Evolutionary conservation across 2,113 vertebrate species (phyloP).

Genomic region (Brachyhypopomus gauderio): DNA sequence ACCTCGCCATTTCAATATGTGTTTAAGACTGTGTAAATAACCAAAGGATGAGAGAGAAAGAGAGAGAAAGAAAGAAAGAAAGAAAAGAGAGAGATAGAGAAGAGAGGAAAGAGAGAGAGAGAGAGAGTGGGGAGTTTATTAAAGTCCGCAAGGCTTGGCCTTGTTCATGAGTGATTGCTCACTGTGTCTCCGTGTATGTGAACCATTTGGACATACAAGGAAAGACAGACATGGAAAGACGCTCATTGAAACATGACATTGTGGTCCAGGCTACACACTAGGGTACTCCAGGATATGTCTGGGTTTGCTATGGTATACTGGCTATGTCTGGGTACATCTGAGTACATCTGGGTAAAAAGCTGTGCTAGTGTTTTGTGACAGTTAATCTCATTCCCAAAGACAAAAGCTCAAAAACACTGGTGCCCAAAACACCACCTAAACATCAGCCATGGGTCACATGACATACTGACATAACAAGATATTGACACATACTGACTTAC

Average conservation of each 20-base stretch:
- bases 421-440: no score
- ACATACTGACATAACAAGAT: no score
- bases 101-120: background rate
- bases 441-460: no score
- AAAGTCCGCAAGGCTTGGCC: conserved; percentile 15
- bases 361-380: no score
- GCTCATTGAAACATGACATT: background rate
- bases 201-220: background rate
- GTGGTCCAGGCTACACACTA: background rate
- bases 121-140: conserved; percentile 38
- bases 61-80: background rate
- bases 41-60: conserved; percentile 43
- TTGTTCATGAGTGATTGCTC: conserved; percentile 31
- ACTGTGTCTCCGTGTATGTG: background rate
- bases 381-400: no score
- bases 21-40: conserved; percentile 74
- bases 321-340: no score
- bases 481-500: no score
- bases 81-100: background rate
- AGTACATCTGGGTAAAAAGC: no score
- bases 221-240: background rate
- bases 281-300: no score
- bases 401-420: no score
- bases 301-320: no score
- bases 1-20: conserved; percentile 66